These are phyloP conservation scores for Cherax destructor DNA, from an alignment of 1,140 invertebrate species.

Conservation along the genomic window DNA sequence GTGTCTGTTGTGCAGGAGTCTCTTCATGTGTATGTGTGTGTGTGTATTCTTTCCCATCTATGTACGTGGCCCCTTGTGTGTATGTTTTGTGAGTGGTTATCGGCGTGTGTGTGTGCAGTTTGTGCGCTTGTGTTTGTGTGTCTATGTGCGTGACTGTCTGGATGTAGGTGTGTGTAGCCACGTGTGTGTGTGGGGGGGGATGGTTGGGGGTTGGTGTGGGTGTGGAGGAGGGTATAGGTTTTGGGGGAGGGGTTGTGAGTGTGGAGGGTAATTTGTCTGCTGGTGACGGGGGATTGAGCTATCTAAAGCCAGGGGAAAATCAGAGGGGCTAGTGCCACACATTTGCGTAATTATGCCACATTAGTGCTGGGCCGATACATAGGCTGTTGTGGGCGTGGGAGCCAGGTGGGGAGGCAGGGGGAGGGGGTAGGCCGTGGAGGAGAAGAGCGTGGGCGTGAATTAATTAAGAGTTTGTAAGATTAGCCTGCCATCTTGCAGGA, in stretches of 20 bases:
- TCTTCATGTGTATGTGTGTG: no score
- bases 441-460: not conserved
- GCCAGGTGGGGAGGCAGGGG: not conserved
- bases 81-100: not conserved
- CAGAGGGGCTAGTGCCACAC: conserved; percentile 50
- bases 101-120: no score
- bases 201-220: not conserved
- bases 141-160: no score
- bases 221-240: not conserved
- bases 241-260: not conserved
- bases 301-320: conserved; percentile 49
- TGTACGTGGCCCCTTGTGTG: no score
- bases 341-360: conserved; percentile 68
- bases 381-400: conserved; percentile 6
- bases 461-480: not conserved
- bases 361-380: conserved; percentile 56
- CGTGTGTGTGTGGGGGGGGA: not conserved
- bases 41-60: no score
- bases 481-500: no score
- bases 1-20: no score
- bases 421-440: not conserved
- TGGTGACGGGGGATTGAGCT: conserved; percentile 43
- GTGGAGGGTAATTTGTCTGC: conserved; percentile 51
- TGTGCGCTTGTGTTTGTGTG: no score
- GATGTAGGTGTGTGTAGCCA: no score